Evolutionary conservation across 2,113 vertebrate genomes (phyloP), one percentile per base, ranked within the genome.

Genomic region (Nothoprocta pentlandii): DNA sequence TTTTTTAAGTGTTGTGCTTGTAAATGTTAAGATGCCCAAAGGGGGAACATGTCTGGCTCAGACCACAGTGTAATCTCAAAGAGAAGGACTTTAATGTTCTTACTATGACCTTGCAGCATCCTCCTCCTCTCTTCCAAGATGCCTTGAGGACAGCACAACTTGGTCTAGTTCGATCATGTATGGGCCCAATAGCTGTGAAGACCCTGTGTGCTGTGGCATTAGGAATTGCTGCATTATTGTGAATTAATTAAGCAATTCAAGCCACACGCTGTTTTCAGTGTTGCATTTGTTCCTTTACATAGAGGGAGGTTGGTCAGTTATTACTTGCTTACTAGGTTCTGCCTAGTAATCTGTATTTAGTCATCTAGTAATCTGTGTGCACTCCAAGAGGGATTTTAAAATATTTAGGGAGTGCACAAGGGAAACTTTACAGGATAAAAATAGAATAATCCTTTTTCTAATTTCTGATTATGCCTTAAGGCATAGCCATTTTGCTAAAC

Each of bases 81-180:
- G 41, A 74, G 23, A 53, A 80, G 54, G 26, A 32, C 5, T 53
- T 49, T 73, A 11, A 44, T 6, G 7, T 9, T 64, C 10, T 68
- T 80, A 49, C 68, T 80, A 54, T 66, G 22, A 25, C 13, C 64
- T 61, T 67, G 4, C 2, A 69, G 4, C 58, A 62, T 91, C 71
- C 32, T 82, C 20, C 23, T 3, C 69, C 82, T 67, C n/a, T 6
- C 12, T 69, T 67, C 39, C 9, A 3, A 46, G 20, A 22, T 21
- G 28, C 34, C 49, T 68, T 88, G 11, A 66, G 39, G 49, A 71
- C 84, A 39, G 21, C 42, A 69, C 26, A 34, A 11, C 47, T 68
- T 1, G 3, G 5, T 62, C n/a, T 53, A 0, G 41, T 80, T 19
- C 64, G 28, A 2, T 54, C 56, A 10, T 13, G 10, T 14, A 10